Evolutionary conservation across 1,140 invertebrate genomes (phyloP), one percentile per base, ranked within the genome.

Genomic region (Drosophila micromelanica): DNA sequence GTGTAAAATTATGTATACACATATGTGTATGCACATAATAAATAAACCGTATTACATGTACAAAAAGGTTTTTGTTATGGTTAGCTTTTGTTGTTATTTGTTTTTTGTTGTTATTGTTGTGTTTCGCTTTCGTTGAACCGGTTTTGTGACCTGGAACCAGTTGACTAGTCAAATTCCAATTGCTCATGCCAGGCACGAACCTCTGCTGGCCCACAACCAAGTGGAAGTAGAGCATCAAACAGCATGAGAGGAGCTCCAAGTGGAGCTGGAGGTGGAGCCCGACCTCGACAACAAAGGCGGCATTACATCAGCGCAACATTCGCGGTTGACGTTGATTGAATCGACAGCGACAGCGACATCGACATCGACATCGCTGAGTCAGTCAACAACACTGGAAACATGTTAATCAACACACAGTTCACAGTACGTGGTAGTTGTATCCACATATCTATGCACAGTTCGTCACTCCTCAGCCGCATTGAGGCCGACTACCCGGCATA

Each of bases 111-210:
- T 55, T 52, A 20, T 63, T 63, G 46, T 23, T 46, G 35, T 42
- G 56, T 74, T 74, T 74, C 72, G 67, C 67, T 74, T 74, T 70
- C 72, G 67, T 74, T 74, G 59, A 74, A 74, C 72, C 67, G 72
- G 72, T 74, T 74, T 70, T 43, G 43, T 51, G 65, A 51, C 67
- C 45, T 74, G 71, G 49, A 74, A 74, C 67, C 72, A 74, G 65
- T 74, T 74, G 37, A 74, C 59, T 71, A 70, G 59, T 51, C 52
- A 70, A 74, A 70, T 70, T 63, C 57, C 52, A 62, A 74, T 74
- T 74, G 57, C 67, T 38, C 67, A 74, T 74, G 67, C 57, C 65
- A 57, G 40, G 51, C 72, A 74, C 72, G 72, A 74, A 74, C 59
- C 67, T 62, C 56, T 68, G 63, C 46, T 70, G 15, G 49, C 43